Conservation (phyloP, 2,113 vertebrate genomes). For the Rhinoderma darwinii region DNA sequence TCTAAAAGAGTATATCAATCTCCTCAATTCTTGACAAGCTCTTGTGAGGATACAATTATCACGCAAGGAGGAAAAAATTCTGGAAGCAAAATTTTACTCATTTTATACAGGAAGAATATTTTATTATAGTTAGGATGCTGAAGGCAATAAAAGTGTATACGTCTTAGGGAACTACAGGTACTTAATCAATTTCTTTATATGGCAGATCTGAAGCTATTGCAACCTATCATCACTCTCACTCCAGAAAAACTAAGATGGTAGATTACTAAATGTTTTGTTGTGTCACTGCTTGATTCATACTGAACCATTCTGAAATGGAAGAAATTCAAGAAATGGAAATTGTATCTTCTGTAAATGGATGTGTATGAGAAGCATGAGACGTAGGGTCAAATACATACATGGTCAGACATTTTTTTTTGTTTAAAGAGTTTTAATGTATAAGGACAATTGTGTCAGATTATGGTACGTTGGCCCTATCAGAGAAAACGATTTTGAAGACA, state of each 20-base stretch:
- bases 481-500: too few species aligned
- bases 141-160: conserved; percentile 9
- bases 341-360: not conserved
- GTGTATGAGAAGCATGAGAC: too few species aligned
- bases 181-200: not conserved
- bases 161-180: not conserved
- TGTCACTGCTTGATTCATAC: not conserved
- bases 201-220: not conserved
- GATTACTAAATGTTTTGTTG: not conserved
- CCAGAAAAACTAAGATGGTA: not conserved
- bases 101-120: conserved; percentile 60
- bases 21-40: conserved; percentile 68
- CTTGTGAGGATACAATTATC: conserved; percentile 69
- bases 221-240: not conserved
- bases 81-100: conserved; percentile 67
- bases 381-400: too few species aligned
- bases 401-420: too few species aligned
- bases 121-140: conserved; percentile 12
- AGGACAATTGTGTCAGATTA: too few species aligned
- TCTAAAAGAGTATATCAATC: conserved; percentile 72
- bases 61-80: conserved; percentile 67
- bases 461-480: too few species aligned
- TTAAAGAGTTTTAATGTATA: too few species aligned
- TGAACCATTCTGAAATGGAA: not conserved
- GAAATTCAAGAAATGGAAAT: not conserved